Conservation (phyloP, 2,797 vertebrate genomes). For the Schizothorax lantsangensis region DNA sequence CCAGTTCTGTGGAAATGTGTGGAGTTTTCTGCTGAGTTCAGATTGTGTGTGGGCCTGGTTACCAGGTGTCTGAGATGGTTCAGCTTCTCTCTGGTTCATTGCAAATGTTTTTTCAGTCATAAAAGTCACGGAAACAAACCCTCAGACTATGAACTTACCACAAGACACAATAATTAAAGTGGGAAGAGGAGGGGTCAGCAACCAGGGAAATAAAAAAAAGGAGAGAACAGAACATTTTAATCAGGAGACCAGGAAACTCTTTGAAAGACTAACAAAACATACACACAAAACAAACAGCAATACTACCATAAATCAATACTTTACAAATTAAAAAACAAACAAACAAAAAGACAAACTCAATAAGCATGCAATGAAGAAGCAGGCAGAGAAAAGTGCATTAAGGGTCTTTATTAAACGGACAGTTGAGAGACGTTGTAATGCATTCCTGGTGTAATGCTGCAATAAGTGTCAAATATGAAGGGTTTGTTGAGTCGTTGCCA, state of each 20-base stretch:
- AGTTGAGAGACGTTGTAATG: conserved; percentile 29
- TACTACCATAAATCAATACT: conserved; percentile 44
- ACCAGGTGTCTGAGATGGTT: conserved; percentile 67
- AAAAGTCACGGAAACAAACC: conserved; percentile 76
- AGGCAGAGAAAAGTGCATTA: conserved; percentile 36
- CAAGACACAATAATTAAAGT: conserved; percentile 99
- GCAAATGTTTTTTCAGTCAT: conserved; percentile 59
- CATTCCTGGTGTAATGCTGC: conserved; percentile 23
- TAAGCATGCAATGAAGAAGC: conserved; percentile 70
- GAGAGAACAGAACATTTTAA: conserved; percentile 99
- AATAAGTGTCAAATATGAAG: background rate
- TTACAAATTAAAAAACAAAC: conserved; percentile 74
- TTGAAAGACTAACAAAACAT: conserved; percentile 74
- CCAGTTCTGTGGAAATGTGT: background rate
- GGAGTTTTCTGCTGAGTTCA: background rate
- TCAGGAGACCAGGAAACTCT: conserved; percentile 85
- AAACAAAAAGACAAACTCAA: conserved; percentile 64
- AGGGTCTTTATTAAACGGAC: conserved; percentile 57
- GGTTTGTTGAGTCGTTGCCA: conserved; percentile 73
- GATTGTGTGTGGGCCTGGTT: background rate
- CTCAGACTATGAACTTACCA: conserved; percentile 97
- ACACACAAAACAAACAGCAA: conserved; percentile 30
- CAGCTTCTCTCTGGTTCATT: conserved; percentile 74
- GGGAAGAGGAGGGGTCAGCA: conserved; percentile 94
- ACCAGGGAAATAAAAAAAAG: conserved; percentile 90